Conservation (phyloP, 1,140 invertebrate genomes). For the Medauroidea extradentata region DNA sequence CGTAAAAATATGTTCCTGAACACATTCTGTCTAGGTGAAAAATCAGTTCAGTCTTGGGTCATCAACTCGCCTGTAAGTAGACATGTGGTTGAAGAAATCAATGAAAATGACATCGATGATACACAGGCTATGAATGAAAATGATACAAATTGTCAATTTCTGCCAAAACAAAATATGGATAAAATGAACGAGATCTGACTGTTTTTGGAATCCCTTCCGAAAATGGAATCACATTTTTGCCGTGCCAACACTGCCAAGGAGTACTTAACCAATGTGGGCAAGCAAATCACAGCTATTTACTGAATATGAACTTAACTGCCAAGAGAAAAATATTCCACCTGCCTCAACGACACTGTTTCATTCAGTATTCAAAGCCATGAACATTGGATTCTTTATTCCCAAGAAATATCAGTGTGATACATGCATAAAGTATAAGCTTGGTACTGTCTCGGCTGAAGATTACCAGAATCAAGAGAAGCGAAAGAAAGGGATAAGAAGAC, state of each 20-base stretch:
- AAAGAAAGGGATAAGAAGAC: not conserved
- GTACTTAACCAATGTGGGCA: conserved; percentile 8
- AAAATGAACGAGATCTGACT: conserved; percentile 5
- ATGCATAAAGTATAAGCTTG: conserved; percentile 6
- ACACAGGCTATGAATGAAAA: not conserved
- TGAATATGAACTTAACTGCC: conserved; percentile 5
- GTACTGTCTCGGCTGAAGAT: not conserved
- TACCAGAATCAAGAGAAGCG: not conserved
- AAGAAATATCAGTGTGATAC: conserved; percentile 10
- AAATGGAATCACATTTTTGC: conserved; percentile 2
- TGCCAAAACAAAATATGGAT: not conserved
- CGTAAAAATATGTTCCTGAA: conserved; percentile 15
- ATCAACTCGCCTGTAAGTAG: not conserved
- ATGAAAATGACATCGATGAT: too few species aligned
- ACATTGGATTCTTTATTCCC: conserved; percentile 6
- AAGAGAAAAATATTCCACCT: conserved; percentile 4
- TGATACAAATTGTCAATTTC: not conserved
- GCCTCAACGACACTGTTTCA: not conserved
- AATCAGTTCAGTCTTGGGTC: conserved; percentile 12
- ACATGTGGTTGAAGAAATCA: not conserved
- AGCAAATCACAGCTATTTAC: conserved; percentile 8
- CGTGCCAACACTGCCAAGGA: conserved; percentile 2
- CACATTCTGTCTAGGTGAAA: conserved; percentile 13
- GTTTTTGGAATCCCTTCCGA: not conserved
- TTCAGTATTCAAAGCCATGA: conserved; percentile 2